Base-by-base conservation (phyloP, 2,113 vertebrate genomes). In the Cranoglanis bouderius region DNA sequence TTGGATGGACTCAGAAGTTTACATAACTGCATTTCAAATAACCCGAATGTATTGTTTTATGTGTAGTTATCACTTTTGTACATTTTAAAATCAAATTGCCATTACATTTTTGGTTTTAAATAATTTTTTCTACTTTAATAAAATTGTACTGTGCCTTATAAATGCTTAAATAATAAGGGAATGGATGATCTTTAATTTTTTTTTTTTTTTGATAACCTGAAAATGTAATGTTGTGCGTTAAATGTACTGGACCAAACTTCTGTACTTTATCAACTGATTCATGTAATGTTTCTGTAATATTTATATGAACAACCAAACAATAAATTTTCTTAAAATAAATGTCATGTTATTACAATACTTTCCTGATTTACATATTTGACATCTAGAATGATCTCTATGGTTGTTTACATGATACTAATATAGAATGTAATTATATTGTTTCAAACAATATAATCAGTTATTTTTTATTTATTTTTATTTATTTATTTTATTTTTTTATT, bases 121-220 rank as follows among this genome's bases (percentile, higher is more conserved):
- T 26, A 1, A 21, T 40, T 55, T 87, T 87, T 88, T 72, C 63
- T 82, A 88, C 63, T 72, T 82, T 72, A 55, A 67, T 82, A 43
- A 67, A 87, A 63, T 29, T 24, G 72, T 40, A 53, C 88, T 86
- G 92, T 94, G 92, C 91, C 92, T 93, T 93, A 87, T 92, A 38
- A 90, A 49, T 12, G 32, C 82, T 77, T 81, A 61, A 78, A 70
- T 32, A 53, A 53, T 72, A 88, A 53, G n/a, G n/a, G 49, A 81
- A 8, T 32, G 77, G 77, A 35, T 51, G 14, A 82, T 88, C 78
- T n/a, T 83, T 46, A 35, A 12, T 5, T 1, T 40, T 72, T 72
- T 84, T 29, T 82, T 49, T 6, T 46, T 46, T 46, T 49, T 49
- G 4, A 88, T 18, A 57, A 83, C 49, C 0, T 57, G 59, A n/a